These are phyloP conservation scores for Pomacea canaliculata DNA, from an alignment of 2,888 invertebrate species.

Conservation along the genomic window DNA sequence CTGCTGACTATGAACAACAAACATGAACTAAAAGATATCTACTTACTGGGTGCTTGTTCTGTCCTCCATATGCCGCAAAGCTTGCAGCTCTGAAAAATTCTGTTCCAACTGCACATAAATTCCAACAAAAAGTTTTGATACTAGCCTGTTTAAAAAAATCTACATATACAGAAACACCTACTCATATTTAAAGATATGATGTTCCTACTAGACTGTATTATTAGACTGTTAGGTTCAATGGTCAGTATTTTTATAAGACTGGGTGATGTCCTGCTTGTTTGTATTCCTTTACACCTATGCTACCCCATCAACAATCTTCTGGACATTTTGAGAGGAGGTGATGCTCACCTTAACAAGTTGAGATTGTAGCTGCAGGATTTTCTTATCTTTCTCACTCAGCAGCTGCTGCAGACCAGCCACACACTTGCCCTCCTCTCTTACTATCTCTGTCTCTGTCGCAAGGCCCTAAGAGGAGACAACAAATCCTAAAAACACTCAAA, in stretches of 20 bases:
- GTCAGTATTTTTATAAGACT: no score
- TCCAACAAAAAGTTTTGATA: background rate
- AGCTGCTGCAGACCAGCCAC: slow-evolving; percentile 73
- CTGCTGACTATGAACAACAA: no score
- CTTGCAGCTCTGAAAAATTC: slow-evolving; percentile 85
- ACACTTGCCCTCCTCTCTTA: slow-evolving; percentile 31
- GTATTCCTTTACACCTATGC: background rate
- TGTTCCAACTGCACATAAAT: slow-evolving; percentile 79
- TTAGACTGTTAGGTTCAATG: no score
- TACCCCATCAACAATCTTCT: background rate
- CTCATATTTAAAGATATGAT: no score
- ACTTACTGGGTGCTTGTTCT: slow-evolving; percentile 30
- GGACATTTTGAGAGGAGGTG: background rate
- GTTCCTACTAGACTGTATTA: no score
- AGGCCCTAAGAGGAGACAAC: slow-evolving; percentile 11
- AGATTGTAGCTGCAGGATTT: slow-evolving; percentile 71
- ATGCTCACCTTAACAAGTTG: slow-evolving; percentile 54
- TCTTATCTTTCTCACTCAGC: slow-evolving; percentile 79
- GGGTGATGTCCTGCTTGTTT: no score
- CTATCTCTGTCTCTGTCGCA: slow-evolving; percentile 3
- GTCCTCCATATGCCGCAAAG: slow-evolving; percentile 75
- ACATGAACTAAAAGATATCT: slow-evolving; percentile 69
- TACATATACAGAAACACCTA: no score
- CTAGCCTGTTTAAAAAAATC: no score
- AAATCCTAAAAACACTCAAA: background rate